Conservation (phyloP, 2,113 vertebrate species). For the Gymnorhina tibicen region DNA sequence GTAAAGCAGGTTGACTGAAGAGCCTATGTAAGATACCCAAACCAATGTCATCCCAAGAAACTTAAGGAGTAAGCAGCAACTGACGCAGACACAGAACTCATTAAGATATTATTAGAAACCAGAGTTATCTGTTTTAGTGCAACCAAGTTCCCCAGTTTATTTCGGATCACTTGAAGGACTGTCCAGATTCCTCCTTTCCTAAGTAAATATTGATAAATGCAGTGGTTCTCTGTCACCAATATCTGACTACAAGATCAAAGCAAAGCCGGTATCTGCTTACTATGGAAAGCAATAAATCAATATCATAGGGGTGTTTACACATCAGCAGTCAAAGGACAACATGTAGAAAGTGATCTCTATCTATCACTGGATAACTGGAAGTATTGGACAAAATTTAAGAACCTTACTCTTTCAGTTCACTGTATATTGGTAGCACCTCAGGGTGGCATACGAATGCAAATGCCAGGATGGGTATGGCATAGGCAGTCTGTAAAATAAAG, state of each 20-base stretch:
- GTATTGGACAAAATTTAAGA: conserved; percentile 42
- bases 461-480: conserved; percentile 95
- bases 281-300: neutral
- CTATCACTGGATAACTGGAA: neutral
- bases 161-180: neutral
- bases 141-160: neutral
- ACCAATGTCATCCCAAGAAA: neutral
- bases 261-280: neutral
- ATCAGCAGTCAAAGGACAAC: neutral
- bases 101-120: neutral
- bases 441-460: conserved; percentile 99
- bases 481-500: conserved; percentile 86
- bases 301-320: neutral
- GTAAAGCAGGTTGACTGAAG: neutral
- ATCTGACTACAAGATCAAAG: neutral
- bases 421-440: conserved; percentile 97
- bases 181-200: neutral
- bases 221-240: neutral
- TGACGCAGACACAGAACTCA: neutral
- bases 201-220: neutral
- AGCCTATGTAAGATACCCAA: neutral
- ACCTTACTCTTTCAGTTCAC: conserved; percentile 94
- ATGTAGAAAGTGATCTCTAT: neutral
- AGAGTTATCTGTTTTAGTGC: neutral
- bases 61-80: neutral